Evolutionary conservation across 2,888 invertebrate species (phyloP).

Genomic region (Amblyteles armatorius): DNA sequence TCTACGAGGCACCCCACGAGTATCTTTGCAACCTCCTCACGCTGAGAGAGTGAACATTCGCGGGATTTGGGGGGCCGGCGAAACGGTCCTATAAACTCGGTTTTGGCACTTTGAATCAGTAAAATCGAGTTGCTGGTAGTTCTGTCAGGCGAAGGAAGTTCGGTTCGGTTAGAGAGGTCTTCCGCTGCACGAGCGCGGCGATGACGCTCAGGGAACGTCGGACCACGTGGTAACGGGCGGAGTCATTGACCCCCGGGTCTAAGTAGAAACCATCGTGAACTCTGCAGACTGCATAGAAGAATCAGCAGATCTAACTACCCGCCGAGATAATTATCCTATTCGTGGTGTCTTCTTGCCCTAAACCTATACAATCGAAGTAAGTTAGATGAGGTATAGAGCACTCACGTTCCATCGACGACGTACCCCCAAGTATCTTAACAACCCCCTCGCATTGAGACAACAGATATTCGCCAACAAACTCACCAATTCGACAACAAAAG

Average conservation of each 20-base stretch:
- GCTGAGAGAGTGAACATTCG: background rate
- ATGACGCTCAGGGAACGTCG: conserved; percentile 18
- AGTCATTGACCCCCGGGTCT: conserved; percentile 50
- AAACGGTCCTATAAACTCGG: no score
- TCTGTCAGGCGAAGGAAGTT: conserved; percentile 21
- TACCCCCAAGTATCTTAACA: background rate
- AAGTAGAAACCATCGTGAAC: conserved; percentile 63
- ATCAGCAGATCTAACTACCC: conserved; percentile 1
- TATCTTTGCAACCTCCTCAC: background rate
- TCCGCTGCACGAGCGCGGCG: conserved; percentile 12
- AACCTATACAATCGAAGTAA: background rate
- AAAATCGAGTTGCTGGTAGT: conserved; percentile 31
- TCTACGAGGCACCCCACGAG: background rate
- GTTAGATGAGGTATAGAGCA: background rate
- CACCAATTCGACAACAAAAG: no score
- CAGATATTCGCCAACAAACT: no score
- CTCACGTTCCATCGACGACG: background rate
- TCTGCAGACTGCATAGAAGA: conserved; percentile 50
- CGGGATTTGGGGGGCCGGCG: background rate
- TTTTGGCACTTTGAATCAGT: conserved; percentile 55
- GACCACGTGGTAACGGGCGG: conserved; percentile 36
- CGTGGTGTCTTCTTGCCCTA: no score
- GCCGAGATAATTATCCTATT: conserved; percentile 6
- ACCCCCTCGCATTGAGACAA: background rate
- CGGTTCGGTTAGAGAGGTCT: conserved; percentile 39